Evolutionary conservation across 1,140 invertebrate genomes (phyloP), one percentile per base, ranked within the genome.

Genomic region (Drosophila willistoni): DNA sequence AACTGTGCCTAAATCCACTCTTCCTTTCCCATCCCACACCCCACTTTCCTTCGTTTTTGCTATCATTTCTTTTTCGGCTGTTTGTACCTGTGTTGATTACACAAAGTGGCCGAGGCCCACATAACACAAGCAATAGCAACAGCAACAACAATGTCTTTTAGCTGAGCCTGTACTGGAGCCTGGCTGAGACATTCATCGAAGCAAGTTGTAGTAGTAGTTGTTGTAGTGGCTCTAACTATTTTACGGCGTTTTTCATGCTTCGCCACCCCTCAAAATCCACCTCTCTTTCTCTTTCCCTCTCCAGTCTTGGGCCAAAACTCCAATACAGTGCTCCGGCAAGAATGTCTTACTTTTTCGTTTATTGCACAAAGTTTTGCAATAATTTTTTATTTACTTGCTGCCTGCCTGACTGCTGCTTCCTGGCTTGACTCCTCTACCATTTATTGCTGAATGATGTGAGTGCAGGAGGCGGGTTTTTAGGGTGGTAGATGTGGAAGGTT

Each of bases 331-430:
- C 44, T 12, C 17, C 62, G 64, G 36, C 44, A 51, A 81, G 81
- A 79, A 85, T 81, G 83, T 83, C 83, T 77, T 87, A 87, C 82
- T 82, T 87, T 86, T 87, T 86, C 83, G 83, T 86, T 83, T 86
- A 86, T 86, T 86, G 83, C 83, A 71, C 64, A 86, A 86, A 86
- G 76, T 86, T 86, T 83, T 79, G 83, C 83, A 86, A 86, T 86
- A 86, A 87, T 86, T 86, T 86, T 86, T 87, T 86, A 86, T 86
- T 86, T 86, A 86, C 83, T 86, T 73, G 83, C 54, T 67, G 68
- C 44, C 44, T 51, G 44, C 22, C 44, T 51, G 44, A 51, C 44
- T 17, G 19, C 57, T 62, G 17, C 64, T 36, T 9, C 51, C 41
- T 34, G 51, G 64, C 55, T 41, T 65, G 41, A 34, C 42, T 62